A percentile compares a stretch with the other conserved stretches of the same genome.
Conservation (phyloP, 2,888 invertebrate genomes). For the Fissipunctia ypsillon region DNA sequence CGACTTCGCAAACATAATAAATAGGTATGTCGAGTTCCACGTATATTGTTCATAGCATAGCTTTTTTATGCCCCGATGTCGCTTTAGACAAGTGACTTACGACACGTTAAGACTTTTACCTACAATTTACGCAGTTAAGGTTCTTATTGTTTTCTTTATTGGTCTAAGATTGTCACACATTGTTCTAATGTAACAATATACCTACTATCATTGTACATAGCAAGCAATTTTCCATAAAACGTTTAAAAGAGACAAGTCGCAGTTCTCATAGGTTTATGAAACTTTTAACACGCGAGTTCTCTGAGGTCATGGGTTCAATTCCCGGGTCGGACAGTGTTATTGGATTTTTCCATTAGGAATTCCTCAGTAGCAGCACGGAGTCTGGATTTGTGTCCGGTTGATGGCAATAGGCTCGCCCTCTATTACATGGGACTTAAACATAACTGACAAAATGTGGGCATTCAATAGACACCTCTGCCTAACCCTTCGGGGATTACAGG, state of each 20-base stretch:
- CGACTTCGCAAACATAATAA: slow-evolving; percentile 68
- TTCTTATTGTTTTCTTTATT: slow-evolving; percentile 66
- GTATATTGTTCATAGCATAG: slow-evolving; percentile 80
- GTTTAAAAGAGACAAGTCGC: not conserved
- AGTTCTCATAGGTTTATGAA: not conserved
- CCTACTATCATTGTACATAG: not conserved
- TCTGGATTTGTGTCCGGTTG: too few relatives aligned
- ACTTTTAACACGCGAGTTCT: not conserved
- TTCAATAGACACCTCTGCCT: too few relatives aligned
- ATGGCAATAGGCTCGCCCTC: too few relatives aligned
- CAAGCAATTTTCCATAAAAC: not conserved
- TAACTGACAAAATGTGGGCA: too few relatives aligned
- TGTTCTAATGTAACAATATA: slow-evolving; percentile 10
- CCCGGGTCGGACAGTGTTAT: too few relatives aligned
- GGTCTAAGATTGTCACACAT: slow-evolving; percentile 34
- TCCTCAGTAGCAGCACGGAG: too few relatives aligned
- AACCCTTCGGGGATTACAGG: too few relatives aligned
- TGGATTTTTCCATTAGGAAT: too few relatives aligned
- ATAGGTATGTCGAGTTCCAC: slow-evolving; percentile 58
- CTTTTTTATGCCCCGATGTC: slow-evolving; percentile 75
- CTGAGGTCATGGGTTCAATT: too few relatives aligned
- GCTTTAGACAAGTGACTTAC: slow-evolving; percentile 77
- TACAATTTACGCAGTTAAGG: slow-evolving; percentile 69
- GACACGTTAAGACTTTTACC: slow-evolving; percentile 77
- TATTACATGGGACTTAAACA: too few relatives aligned